Evolutionary conservation across 2,888 invertebrate genomes (phyloP), one percentile per base, ranked within the genome.

Genomic region (Leucophenga maculata): DNA sequence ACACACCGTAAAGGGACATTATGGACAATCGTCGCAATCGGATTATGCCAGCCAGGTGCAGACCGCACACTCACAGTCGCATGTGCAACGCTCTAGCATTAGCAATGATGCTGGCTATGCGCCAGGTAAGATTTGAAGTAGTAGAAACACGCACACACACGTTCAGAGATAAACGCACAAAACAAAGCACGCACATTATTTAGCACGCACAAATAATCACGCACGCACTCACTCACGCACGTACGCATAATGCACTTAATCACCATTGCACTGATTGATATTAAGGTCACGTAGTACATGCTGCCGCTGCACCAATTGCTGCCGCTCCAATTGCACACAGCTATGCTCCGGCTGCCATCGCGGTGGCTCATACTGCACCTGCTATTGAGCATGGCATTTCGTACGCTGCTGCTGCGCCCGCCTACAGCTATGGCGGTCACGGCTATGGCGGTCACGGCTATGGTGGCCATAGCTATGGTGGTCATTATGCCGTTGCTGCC

Each of bases 1-100:
- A 78, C 87, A 89, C 57, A 88, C 88, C 26, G 88, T 89, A 11
- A 84, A 88, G 84, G 88, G 89, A 13, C 86, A 86, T 72, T 88
- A 88, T 68, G 89, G 88, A 22, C 88, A 88, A 76, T 88, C 86
- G 44, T 88, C 88, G 20, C 86, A 88, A 70, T 89, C 89, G 57
- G 86, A 88, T 76, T 89, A 89, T 67, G 81, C 88, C 73, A 88
- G 88, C 70, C 85, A 86, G 67, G 89, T 88, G 39, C 86, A 89
- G 74, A 88, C 89, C 18, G 87, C 89, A 6, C 88, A 89, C 73
- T 88, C 88, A 39, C 86, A 87, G 59, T 87, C 88, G 11, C 88
- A 87, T 68, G 89, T 89, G 1, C 87, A 88, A 65, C 86, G 88
- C 26, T 86, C 88, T 16, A 87, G 88, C 76, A 86, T 80, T 57